Evolutionary conservation across 1,140 invertebrate species (phyloP).

Genomic region (Delia radicum): DNA sequence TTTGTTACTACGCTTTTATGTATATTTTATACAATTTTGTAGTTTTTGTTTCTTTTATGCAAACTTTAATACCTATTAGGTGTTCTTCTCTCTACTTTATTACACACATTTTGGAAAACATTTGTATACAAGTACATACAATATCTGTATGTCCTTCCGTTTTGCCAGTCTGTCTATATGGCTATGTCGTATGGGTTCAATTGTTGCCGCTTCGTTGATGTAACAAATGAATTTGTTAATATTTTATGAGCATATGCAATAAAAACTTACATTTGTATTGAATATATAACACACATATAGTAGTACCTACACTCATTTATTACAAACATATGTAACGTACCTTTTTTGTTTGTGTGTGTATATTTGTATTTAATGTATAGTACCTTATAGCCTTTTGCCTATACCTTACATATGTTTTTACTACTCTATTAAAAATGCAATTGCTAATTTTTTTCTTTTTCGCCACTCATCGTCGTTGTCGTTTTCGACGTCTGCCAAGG

Average conservation of each 20-base stretch:
- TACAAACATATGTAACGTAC: neutral
- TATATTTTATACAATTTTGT: neutral
- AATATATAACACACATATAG: neutral
- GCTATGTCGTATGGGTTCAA: neutral
- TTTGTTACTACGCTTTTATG: neutral
- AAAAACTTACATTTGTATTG: conserved; percentile 13
- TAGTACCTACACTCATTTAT: no score
- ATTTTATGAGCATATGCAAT: conserved; percentile 31
- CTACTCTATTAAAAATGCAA: conserved; percentile 22
- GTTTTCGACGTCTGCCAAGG: neutral
- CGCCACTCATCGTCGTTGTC: neutral
- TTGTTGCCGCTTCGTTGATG: conserved; percentile 25
- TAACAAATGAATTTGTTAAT: conserved; percentile 31
- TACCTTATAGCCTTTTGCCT: neutral
- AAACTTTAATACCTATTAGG: neutral
- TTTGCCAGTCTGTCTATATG: neutral
- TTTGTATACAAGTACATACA: neutral
- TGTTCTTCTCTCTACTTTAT: neutral
- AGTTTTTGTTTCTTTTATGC: neutral
- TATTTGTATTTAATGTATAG: neutral
- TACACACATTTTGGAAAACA: neutral
- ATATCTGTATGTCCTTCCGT: neutral
- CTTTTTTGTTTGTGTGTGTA: neutral
- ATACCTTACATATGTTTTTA: neutral
- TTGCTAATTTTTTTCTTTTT: neutral